A percentile compares a stretch with the other conserved stretches of the same genome.
Conservation (phyloP, 2,113 vertebrate species). For the Ondatra zibethicus region DNA sequence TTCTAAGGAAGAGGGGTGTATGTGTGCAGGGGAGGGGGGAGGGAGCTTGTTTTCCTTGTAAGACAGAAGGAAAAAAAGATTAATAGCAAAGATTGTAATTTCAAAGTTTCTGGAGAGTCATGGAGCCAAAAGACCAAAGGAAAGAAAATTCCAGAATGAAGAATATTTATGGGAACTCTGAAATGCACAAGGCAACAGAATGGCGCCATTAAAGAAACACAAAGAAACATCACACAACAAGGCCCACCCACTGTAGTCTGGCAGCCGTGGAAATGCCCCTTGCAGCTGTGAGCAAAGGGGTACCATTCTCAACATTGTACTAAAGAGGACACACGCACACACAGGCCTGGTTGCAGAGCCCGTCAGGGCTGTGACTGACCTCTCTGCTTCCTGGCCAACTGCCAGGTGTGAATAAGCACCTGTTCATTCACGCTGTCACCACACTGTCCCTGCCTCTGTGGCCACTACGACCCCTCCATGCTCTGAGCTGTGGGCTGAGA, state of each 20-base stretch:
- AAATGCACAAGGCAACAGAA: background rate
- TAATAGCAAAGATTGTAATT: conserved; percentile 32
- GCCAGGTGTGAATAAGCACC: background rate
- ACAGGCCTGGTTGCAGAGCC: background rate
- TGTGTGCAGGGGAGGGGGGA: no score
- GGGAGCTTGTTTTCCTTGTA: background rate
- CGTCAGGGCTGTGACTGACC: background rate
- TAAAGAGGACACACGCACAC: no score
- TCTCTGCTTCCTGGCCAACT: background rate
- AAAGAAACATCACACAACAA: background rate
- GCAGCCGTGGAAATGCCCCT: background rate
- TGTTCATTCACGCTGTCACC: no score
- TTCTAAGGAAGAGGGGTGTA: background rate
- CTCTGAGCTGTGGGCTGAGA: background rate
- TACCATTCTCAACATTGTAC: background rate
- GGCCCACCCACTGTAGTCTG: background rate
- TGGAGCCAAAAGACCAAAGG: background rate
- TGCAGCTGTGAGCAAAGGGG: conserved; percentile 1
- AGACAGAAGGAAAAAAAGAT: background rate
- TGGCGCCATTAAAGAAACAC: background rate
- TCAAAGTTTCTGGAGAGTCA: background rate
- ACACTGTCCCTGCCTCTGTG: background rate
- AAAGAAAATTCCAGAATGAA: conserved; percentile 18
- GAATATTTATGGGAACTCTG: background rate
- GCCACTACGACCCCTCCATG: no score